These are phyloP conservation scores for Calephelis perditalis DNA, from an alignment of 2,888 invertebrate genomes.

Conservation along the genomic window DNA sequence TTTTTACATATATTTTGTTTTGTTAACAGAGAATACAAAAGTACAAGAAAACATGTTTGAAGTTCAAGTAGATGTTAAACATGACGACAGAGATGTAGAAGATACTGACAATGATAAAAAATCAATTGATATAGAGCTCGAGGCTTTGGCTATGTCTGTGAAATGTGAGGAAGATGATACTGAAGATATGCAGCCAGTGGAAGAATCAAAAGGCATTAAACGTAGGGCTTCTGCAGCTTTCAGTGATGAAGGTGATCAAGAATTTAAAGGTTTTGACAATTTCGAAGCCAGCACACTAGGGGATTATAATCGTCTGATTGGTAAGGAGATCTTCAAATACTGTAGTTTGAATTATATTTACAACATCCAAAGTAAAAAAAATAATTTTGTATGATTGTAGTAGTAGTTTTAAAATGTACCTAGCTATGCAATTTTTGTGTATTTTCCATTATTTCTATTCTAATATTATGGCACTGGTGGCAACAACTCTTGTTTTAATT, in stretches of 20 bases:
- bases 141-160: slow-evolving; percentile 22
- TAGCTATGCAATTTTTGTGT: too few species aligned
- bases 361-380: too few species aligned
- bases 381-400: too few species aligned
- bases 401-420: too few species aligned
- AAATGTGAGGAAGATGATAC: slow-evolving; percentile 21
- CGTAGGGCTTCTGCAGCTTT: slow-evolving; percentile 61
- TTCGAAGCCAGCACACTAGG: slow-evolving; percentile 40
- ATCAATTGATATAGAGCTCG: slow-evolving; percentile 18
- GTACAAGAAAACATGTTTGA: background rate
- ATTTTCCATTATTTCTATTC: too few species aligned
- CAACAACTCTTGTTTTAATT: too few species aligned
- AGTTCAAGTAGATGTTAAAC: slow-evolving; percentile 3
- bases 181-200: slow-evolving; percentile 17
- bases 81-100: slow-evolving; percentile 6
- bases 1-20: background rate
- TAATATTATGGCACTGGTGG: too few species aligned
- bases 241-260: slow-evolving; percentile 48
- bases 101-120: slow-evolving; percentile 16
- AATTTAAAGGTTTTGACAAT: slow-evolving; percentile 59
- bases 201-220: slow-evolving; percentile 47
- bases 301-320: slow-evolving; percentile 49
- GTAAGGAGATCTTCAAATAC: slow-evolving; percentile 38
- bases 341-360: too few species aligned
- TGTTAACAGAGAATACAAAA: background rate